Evolutionary conservation across 1,140 invertebrate genomes (phyloP).

Genomic region (Calosoma granatense): DNA sequence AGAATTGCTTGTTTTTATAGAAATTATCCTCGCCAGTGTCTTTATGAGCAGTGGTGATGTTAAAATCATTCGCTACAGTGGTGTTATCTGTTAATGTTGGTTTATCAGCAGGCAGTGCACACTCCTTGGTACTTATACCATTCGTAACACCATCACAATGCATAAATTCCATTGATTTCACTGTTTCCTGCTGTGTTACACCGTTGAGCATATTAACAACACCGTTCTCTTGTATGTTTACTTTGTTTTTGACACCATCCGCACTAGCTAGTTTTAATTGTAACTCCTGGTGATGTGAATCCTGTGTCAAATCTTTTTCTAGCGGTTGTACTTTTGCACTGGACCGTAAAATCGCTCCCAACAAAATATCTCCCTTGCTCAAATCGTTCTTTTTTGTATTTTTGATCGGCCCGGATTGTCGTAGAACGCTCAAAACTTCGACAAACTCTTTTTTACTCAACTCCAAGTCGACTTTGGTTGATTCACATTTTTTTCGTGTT

Average conservation of each 20-base stretch:
- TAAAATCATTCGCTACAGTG: too few species aligned
- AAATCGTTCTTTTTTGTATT: background rate
- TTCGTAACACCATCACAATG: too few species aligned
- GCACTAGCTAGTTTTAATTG: too few species aligned
- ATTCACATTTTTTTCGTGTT: background rate
- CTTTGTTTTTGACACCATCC: background rate
- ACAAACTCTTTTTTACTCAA: constrained; percentile 39
- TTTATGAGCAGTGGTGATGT: too few species aligned
- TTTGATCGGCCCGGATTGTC: constrained; percentile 13
- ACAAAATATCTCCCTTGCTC: constrained; percentile 40
- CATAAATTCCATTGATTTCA: too few species aligned
- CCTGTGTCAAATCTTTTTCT: background rate
- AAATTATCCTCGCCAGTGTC: too few species aligned
- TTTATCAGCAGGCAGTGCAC: too few species aligned
- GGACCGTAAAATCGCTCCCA: constrained; percentile 42
- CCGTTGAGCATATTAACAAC: background rate
- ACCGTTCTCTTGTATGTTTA: background rate
- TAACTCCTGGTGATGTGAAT: background rate
- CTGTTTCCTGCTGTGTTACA: too few species aligned
- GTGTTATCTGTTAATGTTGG: too few species aligned
- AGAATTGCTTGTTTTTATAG: too few species aligned
- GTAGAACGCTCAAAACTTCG: constrained; percentile 39
- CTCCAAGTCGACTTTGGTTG: constrained; percentile 33
- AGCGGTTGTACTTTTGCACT: constrained; percentile 20
- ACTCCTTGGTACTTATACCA: too few species aligned